phyloP scores from a whole-genome alignment of 2,888 invertebrate genomes.

The Psylliodes chrysocephalus region DNA sequence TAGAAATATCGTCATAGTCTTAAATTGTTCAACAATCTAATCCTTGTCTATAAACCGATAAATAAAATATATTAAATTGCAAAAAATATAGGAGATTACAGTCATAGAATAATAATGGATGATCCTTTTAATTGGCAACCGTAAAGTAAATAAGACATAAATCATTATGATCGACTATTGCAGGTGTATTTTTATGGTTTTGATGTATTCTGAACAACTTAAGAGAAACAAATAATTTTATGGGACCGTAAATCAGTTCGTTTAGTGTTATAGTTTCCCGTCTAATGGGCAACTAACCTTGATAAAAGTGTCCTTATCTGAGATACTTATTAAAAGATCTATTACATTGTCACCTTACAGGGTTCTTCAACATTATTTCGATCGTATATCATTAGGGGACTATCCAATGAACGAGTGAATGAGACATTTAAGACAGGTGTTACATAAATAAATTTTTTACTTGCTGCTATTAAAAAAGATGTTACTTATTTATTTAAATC shows the following conservation, averaged over 20 bases:
- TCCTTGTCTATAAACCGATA: conserved; percentile 25
- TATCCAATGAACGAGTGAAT: too few species aligned
- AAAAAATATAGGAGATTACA: conserved; percentile 38
- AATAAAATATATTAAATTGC: conserved; percentile 34
- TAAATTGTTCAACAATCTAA: conserved; percentile 13
- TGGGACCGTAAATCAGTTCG: conserved; percentile 38
- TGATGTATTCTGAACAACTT: conserved; percentile 33
- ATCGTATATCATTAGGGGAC: background rate
- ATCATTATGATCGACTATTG: conserved; percentile 40
- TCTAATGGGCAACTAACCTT: conserved; percentile 35
- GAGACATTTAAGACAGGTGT: background rate
- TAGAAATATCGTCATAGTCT: conserved; percentile 1
- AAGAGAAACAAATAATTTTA: conserved; percentile 40
- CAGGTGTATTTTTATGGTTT: conserved; percentile 39
- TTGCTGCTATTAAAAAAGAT: too few species aligned
- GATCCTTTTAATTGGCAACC: conserved; percentile 40
- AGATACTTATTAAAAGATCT: background rate
- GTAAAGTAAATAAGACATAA: conserved; percentile 43
- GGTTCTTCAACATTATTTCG: background rate
- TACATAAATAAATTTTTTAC: too few species aligned
- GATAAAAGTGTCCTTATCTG: conserved; percentile 22
- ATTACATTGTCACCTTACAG: background rate
- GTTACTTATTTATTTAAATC: too few species aligned
- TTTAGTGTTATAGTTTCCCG: conserved; percentile 39
- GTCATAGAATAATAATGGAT: conserved; percentile 43